Evolutionary conservation across 2,113 vertebrate species (phyloP).

Genomic region (Bagarius yarrelli): DNA sequence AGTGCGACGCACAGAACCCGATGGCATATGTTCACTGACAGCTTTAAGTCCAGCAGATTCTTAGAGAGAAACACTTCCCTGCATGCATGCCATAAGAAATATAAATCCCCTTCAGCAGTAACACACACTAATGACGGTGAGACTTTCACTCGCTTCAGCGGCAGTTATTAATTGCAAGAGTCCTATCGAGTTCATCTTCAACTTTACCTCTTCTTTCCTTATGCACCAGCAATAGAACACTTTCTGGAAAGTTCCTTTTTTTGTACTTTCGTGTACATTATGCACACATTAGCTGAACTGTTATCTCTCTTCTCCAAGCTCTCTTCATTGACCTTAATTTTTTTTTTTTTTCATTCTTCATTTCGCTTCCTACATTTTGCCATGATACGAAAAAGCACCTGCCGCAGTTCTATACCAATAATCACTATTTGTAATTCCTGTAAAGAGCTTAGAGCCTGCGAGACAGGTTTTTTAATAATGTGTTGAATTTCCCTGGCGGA

Average conservation of each 20-base stretch:
- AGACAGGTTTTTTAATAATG: conserved; percentile 52
- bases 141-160: neutral
- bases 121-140: neutral
- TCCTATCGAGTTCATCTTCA: conserved; percentile 3
- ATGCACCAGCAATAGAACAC: neutral
- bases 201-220: conserved; percentile 7
- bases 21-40: conserved; percentile 37
- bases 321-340: neutral
- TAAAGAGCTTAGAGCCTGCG: conserved; percentile 38
- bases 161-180: conserved; percentile 4
- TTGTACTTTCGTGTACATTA: conserved; percentile 13
- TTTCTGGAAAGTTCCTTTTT: neutral
- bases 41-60: conserved; percentile 17
- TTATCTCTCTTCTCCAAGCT: neutral
- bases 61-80: neutral
- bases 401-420: conserved; percentile 36
- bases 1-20: conserved; percentile 30
- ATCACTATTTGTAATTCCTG: conserved; percentile 32
- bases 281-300: neutral
- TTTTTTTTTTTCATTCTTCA: neutral
- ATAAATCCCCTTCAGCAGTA: neutral
- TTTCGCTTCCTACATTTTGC: conserved; percentile 23
- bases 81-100: neutral
- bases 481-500: conserved; percentile 42
- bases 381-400: conserved; percentile 35